Base-by-base conservation (phyloP, 2,797 vertebrate genomes). In the Heteromormyrus szaboi region DNA sequence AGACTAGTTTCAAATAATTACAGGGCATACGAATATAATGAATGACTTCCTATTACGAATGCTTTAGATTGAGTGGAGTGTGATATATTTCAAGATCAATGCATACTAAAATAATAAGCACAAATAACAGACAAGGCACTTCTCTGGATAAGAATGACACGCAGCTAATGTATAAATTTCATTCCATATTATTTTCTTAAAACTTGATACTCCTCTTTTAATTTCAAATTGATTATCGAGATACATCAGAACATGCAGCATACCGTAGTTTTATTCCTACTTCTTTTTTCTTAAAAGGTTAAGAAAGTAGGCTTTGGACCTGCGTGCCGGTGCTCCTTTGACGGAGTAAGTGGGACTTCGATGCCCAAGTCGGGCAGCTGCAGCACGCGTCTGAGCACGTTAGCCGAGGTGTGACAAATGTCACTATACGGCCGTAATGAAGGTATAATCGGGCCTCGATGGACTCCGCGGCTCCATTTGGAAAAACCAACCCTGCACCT, bases 321-420 rank as follows among this genome's bases (percentile, higher is more conserved):
- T 44, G 33, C 68, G 17, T 76, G 68, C 29, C 37, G 29, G 65
- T 14, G 68, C 17, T 68, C 22, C 33, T 14, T 68, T 76, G 14
- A 41, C 14, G 2, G 37, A 37, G 4, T 17, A 41, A 79, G 33
- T 19, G 37, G 68, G 33, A 4, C 29, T 25, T 11, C 12, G 2
- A 12, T 79, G 37, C 72, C 41, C 8, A 48, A n/a, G 7, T 48
- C 14, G 8, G n/a, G n/a, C 44, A 84, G 81, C 19, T 41, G 41
- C 88, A 89, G 91, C 93, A 93, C 93, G 92, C 91, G 92, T 87
- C 92, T 62, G 46, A 51, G 33, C 86, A 90, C 86, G 90, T 93
- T 93, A 91, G 86, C 8, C 56, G 46, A 88, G 91, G 94, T 94
- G 95, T 92, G 89, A 93, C 89, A 91, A 92, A 89, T 93, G 65